phyloP scores from a whole-genome alignment of 2,113 vertebrate genomes.

The Leptocoma aspasia region DNA sequence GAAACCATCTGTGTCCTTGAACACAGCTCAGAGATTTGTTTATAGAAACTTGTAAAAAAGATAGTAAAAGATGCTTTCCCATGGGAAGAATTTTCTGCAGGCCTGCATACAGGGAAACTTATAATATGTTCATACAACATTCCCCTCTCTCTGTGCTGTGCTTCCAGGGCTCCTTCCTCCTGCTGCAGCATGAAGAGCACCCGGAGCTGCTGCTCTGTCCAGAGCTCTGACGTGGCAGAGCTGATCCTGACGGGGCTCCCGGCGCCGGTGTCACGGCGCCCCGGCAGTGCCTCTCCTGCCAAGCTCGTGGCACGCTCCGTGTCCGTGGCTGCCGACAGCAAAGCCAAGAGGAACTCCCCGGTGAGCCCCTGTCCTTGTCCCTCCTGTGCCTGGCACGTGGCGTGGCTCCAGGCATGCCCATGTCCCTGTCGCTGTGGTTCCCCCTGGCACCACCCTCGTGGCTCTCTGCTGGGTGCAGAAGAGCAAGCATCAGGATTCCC shows the following conservation, averaged over 20 bases:
- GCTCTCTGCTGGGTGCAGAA: rapidly evolving
- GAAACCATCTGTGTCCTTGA: no score
- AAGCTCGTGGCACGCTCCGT: constrained; percentile 80
- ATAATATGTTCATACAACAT: no score
- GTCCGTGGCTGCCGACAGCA: constrained; percentile 74
- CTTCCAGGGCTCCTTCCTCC: background rate
- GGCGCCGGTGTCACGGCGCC: constrained; percentile 73
- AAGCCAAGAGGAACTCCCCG: constrained; percentile 74
- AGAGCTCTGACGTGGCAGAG: constrained; percentile 49
- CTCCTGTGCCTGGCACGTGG: rapidly evolving
- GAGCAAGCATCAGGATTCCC: background rate
- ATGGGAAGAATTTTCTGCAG: no score
- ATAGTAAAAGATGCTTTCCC: no score
- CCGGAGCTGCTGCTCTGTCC: constrained; percentile 71
- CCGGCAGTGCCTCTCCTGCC: constrained; percentile 76
- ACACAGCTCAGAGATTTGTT: no score
- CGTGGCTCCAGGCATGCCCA: background rate
- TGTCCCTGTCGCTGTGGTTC: rapidly evolving
- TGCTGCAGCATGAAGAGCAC: constrained; percentile 78
- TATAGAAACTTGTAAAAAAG: no score
- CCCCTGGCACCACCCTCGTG: rapidly evolving
- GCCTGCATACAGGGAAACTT: no score
- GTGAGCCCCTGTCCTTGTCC: constrained; percentile 65
- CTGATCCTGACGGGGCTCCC: constrained; percentile 84
- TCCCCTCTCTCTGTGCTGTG: background rate